Base-by-base conservation (phyloP, 2,888 invertebrate genomes). In the Dasysyrphus albostriatus region DNA sequence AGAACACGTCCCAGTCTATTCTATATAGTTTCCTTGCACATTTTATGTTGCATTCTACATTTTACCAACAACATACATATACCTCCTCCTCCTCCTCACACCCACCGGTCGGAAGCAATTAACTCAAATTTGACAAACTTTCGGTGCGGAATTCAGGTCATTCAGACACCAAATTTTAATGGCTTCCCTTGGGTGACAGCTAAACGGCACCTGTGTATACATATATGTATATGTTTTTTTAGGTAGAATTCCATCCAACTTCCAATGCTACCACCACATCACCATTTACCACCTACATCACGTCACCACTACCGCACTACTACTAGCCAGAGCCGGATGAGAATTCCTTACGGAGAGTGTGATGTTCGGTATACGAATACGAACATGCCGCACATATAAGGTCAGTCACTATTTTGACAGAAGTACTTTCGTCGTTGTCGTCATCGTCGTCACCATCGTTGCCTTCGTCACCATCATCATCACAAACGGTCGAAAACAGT, bases 91-190 rank as follows among this genome's bases (percentile, higher is more conserved):
- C 12, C 10, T 51, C 10, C 24, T 29, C 49, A 19, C 54, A 2
- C 5, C 34, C 80, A 9, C 39, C 67, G 65, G 76, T 87, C 87
- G 87, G 79, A 87, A 87, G 87, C 87, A 87, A 87, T 87, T 87
- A 87, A 87, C 82, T 83, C 65, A 69, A 82, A 78, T 83, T 83
- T 83, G 87, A 78, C 87, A 82, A 87, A 70, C 87, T 87, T 82
- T 87, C 56, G 72, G 75, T 72, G 79, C 72, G 59, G 59, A 79
- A 87, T 87, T 83, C 82, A 78, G 87, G 87, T 87, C 87, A 87
- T 65, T 59, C 56, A 63, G 75, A 58, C 70, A 75, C 83, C 75
- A 79, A 67, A 78, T 83, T 82, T 84, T 87, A 83, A 83, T 83
- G 83, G 70, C 78, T 87, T 83, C 83, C 78, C 78, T 73, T 67